These are phyloP conservation scores for Papilio demoleus DNA, from an alignment of 2,888 invertebrate species.

Conservation along the genomic window DNA sequence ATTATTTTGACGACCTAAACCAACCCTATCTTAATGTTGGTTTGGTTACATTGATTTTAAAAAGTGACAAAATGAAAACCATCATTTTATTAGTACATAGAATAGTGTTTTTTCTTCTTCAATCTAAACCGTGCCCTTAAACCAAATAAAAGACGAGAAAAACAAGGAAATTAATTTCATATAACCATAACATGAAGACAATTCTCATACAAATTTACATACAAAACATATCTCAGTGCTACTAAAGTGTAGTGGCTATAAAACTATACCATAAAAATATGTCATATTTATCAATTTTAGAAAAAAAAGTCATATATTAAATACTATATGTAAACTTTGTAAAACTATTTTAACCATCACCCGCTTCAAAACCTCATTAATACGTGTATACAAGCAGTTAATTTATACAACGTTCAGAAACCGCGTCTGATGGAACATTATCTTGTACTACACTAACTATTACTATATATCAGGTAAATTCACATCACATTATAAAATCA, in stretches of 20 bases:
- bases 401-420: constrained; percentile 21
- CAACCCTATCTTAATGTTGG: background rate
- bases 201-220: background rate
- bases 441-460: constrained; percentile 27
- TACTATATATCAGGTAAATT: constrained; percentile 34
- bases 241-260: background rate
- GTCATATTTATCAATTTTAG: background rate
- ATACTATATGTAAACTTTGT: background rate
- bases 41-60: background rate
- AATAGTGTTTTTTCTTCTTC: background rate
- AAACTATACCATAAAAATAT: background rate
- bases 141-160: background rate
- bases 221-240: background rate
- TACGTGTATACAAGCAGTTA: constrained; percentile 4
- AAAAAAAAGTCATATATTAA: background rate
- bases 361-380: constrained; percentile 38
- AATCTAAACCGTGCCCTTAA: background rate
- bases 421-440: background rate
- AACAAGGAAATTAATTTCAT: background rate
- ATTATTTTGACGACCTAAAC: background rate
- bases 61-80: no score
- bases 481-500: constrained; percentile 38
- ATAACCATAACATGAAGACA: background rate
- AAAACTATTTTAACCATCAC: constrained; percentile 12
- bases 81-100: background rate